phyloP scores from a whole-genome alignment of 1,140 invertebrate genomes.

The Trigoniulus corallinus region DNA sequence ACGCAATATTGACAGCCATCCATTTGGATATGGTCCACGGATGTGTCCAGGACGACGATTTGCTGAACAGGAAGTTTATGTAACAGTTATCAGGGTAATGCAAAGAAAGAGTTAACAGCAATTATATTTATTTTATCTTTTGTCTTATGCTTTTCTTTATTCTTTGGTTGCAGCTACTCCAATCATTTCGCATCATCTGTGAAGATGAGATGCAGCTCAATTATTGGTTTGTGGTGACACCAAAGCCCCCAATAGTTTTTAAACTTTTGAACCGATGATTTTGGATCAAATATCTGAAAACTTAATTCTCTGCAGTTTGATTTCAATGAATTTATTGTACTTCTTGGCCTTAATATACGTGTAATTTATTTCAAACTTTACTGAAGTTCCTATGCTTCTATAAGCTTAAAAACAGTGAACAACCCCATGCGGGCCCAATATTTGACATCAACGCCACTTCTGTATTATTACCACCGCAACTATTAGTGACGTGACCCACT shows the following conservation, averaged over 20 bases:
- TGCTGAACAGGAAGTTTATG: slow-evolving; percentile 25
- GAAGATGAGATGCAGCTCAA: slow-evolving; percentile 10
- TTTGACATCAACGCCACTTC: no score
- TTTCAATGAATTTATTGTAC: no score
- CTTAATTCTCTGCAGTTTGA: no score
- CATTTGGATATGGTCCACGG: slow-evolving; percentile 63
- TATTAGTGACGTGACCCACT: no score
- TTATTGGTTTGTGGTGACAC: slow-evolving; percentile 12
- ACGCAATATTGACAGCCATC: slow-evolving; percentile 36
- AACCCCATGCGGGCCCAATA: no score
- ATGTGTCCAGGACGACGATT: slow-evolving; percentile 31
- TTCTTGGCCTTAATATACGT: no score
- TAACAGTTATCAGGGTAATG: slow-evolving; percentile 11
- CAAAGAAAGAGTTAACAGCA: neutral
- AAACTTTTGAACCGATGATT: no score
- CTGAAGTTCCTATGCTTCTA: no score
- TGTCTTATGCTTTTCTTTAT: neutral
- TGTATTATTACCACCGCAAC: no score
- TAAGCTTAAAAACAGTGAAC: no score
- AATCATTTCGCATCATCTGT: slow-evolving; percentile 15
- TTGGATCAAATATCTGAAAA: no score
- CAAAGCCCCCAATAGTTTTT: slow-evolving; percentile 8
- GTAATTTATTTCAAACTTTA: no score
- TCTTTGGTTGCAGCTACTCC: slow-evolving; percentile 14
- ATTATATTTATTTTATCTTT: neutral